A percentile compares a stretch with the other conserved stretches of the same genome.
These are phyloP conservation scores for Calycopis cecrops DNA, from an alignment of 1,140 invertebrate species.

Conservation along the genomic window DNA sequence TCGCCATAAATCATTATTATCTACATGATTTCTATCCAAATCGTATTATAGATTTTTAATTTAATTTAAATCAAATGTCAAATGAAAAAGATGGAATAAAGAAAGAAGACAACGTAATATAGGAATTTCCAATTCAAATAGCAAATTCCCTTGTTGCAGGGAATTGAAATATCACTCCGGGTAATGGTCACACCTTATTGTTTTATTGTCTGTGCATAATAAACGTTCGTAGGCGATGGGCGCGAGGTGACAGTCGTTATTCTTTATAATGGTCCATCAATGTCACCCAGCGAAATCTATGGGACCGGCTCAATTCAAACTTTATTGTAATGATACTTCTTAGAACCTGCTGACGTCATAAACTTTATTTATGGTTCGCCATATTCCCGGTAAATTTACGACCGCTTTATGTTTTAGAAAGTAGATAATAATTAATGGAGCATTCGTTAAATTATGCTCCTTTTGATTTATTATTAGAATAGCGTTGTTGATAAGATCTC, in stretches of 20 bases:
- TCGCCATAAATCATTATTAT: too few species aligned
- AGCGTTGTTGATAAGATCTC: too few species aligned
- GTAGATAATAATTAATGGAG: conserved; percentile 6
- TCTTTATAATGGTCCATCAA: conserved; percentile 29
- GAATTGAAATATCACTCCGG: conserved; percentile 1
- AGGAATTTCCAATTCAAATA: conserved; percentile 7
- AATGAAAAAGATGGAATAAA: not conserved
- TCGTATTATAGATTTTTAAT: too few species aligned
- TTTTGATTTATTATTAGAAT: too few species aligned
- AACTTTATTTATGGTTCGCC: conserved; percentile 15
- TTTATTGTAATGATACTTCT: conserved; percentile 18
- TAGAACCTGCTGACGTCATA: conserved; percentile 20
- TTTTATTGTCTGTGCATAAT: conserved; percentile 39
- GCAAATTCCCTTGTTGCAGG: not conserved
- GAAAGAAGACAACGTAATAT: not conserved
- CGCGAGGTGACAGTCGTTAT: conserved; percentile 30
- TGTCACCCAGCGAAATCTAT: conserved; percentile 24
- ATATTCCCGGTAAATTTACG: conserved; percentile 11
- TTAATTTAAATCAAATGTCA: too few species aligned
- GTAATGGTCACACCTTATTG: conserved; percentile 30
- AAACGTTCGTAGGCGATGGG: conserved; percentile 22
- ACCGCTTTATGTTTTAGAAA: conserved; percentile 7
- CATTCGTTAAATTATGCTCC: not conserved
- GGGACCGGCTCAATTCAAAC: conserved; percentile 11
- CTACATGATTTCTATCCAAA: too few species aligned